These are phyloP conservation scores for Lanistes nyassanus DNA, from an alignment of 1,140 invertebrate genomes.

Conservation along the genomic window DNA sequence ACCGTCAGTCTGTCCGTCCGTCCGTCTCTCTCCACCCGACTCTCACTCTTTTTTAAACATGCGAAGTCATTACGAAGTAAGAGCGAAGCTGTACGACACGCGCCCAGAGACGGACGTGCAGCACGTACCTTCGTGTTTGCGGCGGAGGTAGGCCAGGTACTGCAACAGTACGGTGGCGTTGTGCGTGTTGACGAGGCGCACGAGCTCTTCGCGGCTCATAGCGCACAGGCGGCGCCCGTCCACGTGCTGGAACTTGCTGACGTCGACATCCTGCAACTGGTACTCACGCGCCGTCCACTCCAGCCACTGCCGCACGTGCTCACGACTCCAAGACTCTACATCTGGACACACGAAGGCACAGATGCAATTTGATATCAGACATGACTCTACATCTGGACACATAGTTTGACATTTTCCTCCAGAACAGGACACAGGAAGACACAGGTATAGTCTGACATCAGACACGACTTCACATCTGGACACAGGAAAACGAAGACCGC, in stretches of 20 bases:
- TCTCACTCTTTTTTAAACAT: no score
- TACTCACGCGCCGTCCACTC: constrained; percentile 75
- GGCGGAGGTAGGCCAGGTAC: constrained; percentile 58
- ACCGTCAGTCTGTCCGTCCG: no score
- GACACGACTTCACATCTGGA: no score
- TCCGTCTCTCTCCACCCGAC: no score
- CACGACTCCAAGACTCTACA: constrained; percentile 73
- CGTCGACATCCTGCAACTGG: constrained; percentile 70
- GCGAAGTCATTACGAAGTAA: no score
- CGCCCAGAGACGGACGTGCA: not conserved
- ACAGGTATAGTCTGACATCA: no score
- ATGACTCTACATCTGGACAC: no score
- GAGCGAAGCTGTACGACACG: no score
- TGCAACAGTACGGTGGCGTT: constrained; percentile 55
- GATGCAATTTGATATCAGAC: not conserved
- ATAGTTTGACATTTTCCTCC: no score
- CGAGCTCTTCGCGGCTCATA: constrained; percentile 63
- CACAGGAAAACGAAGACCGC: no score
- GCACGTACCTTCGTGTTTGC: constrained; percentile 46
- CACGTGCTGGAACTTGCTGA: constrained; percentile 69
- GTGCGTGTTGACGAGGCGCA: constrained; percentile 47
- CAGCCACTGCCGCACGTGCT: constrained; percentile 75
- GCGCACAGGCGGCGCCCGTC: constrained; percentile 72
- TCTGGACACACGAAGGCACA: constrained; percentile 64
- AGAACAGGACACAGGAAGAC: no score